These are phyloP conservation scores for Fundulus diaphanus DNA, from an alignment of 2,797 vertebrate species.

Conservation along the genomic window DNA sequence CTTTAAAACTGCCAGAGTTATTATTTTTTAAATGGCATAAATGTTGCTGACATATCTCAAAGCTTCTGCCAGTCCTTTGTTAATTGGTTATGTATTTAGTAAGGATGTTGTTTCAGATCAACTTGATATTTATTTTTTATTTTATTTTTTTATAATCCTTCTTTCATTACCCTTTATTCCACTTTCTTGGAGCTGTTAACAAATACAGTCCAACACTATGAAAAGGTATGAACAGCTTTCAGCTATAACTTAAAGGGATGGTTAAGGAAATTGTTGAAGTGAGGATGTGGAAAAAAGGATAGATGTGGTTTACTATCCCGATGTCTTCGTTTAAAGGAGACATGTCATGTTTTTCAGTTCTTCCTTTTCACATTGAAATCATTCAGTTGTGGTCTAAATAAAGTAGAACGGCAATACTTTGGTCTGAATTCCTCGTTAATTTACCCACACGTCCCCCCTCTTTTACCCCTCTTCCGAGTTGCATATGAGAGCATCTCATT, in stretches of 20 bases:
- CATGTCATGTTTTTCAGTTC: no score
- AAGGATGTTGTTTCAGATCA: not conserved
- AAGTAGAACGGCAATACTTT: no score
- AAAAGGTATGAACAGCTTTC: not conserved
- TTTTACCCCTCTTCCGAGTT: no score
- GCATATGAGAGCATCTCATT: no score
- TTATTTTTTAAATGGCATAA: not conserved
- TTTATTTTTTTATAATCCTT: not conserved
- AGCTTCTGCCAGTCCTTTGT: not conserved
- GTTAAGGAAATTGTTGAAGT: not conserved
- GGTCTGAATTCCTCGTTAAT: no score
- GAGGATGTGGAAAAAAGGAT: no score
- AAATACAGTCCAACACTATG: not conserved
- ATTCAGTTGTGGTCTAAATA: no score
- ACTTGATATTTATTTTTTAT: not conserved
- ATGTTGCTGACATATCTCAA: not conserved
- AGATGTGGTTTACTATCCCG: not conserved
- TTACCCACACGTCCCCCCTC: no score
- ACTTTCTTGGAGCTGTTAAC: not conserved
- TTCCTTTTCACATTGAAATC: no score
- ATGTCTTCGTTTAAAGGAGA: not conserved
- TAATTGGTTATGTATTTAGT: not conserved
- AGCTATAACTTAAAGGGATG: not conserved
- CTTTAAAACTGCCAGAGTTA: not conserved
- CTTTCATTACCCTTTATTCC: not conserved